Percentiles rank a stretch among this genome's conserved stretches.
phyloP scores from a whole-genome alignment of 2,113 vertebrate species.

The Alces alces region DNA sequence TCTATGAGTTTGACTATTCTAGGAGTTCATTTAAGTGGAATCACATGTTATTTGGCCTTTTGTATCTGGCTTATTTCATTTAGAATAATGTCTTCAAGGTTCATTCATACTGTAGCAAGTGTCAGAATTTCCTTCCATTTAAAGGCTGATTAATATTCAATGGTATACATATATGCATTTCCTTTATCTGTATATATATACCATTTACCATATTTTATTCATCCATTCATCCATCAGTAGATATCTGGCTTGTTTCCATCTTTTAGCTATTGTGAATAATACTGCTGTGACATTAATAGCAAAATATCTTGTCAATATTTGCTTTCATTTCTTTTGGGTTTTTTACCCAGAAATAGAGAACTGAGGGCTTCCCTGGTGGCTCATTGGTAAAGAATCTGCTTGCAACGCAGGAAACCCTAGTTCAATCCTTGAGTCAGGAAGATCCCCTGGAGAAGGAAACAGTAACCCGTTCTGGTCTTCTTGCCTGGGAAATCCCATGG shows the following conservation, averaged over 20 bases:
- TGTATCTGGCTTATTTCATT: background rate
- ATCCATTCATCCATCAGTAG: background rate
- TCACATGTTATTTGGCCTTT: background rate
- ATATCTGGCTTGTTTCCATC: background rate
- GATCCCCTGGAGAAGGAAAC: background rate
- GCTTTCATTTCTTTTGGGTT: background rate
- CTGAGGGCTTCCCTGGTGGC: background rate
- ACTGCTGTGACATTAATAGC: background rate
- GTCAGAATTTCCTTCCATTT: background rate
- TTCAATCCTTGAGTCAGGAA: background rate
- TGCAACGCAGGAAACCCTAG: background rate
- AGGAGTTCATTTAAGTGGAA: background rate
- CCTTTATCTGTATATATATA: background rate
- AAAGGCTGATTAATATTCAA: background rate
- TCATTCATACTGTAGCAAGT: background rate
- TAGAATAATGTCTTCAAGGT: background rate
- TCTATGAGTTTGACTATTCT: background rate
- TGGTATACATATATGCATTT: background rate
- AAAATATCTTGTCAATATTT: background rate
- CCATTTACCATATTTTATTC: background rate
- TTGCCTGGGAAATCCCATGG: background rate
- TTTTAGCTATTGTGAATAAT: background rate
- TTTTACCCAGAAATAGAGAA: background rate
- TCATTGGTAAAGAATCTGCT: background rate
- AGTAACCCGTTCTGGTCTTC: background rate